Conservation (phyloP, 53 echinoderm and acorn worm species). For the Actinopyga echinites region DNA sequence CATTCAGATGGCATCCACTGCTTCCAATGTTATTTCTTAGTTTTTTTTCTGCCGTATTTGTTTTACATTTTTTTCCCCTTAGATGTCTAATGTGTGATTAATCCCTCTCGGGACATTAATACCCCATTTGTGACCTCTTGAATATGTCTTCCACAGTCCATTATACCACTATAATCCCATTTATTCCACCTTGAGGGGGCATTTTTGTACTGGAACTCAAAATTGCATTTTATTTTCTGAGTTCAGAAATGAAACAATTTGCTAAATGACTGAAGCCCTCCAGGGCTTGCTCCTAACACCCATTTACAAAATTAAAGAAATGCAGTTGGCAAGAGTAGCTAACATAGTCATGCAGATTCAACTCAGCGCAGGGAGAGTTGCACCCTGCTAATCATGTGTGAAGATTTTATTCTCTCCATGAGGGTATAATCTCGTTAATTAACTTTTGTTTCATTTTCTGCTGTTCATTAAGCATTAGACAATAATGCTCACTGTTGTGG, state of each 20-base stretch:
- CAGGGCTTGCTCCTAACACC: constrained; percentile 46
- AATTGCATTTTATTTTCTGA: constrained; percentile 32
- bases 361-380: constrained; percentile 8
- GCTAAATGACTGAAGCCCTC: constrained; percentile 46
- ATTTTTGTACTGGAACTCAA: constrained; percentile 31
- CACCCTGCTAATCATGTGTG: constrained; percentile 39
- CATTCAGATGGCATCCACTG: background rate
- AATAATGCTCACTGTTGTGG: background rate
- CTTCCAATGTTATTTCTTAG: background rate
- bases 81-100: constrained; percentile 30
- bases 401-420: constrained; percentile 34
- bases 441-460: constrained; percentile 41
- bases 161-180: constrained; percentile 45
- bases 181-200: constrained; percentile 19
- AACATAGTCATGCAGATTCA: constrained; percentile 4
- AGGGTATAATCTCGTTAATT: constrained; percentile 47
- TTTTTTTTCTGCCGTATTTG: constrained; percentile 1
- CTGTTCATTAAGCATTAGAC: constrained; percentile 24
- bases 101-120: constrained; percentile 47
- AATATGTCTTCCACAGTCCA: constrained; percentile 36
- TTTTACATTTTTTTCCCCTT: background rate
- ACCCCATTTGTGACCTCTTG: constrained; percentile 40
- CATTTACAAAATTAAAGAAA: constrained; percentile 51
- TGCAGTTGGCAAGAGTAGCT: constrained; percentile 20
- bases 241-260: constrained; percentile 44